Evolutionary conservation across 2,113 vertebrate species (phyloP), one percentile per base, ranked within the genome.

Genomic region (Psammodynastes pulverulentus): DNA sequence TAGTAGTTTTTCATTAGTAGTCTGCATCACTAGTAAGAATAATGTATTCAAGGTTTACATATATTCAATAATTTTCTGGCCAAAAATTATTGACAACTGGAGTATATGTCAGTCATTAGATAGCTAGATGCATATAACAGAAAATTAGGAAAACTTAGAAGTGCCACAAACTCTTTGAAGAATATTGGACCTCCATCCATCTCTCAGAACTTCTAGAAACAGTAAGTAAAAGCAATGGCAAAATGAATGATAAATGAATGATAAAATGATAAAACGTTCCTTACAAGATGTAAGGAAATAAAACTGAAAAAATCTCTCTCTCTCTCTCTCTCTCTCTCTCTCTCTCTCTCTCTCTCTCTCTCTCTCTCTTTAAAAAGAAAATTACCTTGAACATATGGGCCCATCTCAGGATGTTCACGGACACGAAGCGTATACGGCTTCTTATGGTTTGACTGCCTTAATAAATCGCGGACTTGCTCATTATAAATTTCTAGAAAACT

Each of bases 401-500:
- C 99, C 94, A 98, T 99, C 90, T 99, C 98, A 9, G 99, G 98
- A 79, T 97, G 96, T 0, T 97, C 95, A 48, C 97, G 95, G 2
- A 95, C 95, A 51, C 97, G 97, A 39, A 98, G 96, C 0, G 97
- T 97, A 6, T 97, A 97, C 53, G 98, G 98, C 91, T 98, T 99
- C 95, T 98, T 99, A 95, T 95, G 95, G 90, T 98, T 98, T 46
- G 98, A 96, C 52, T 96, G 96, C 52, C 97, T 97, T 87, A 99
- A 95, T 90, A 99, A 95, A 96, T 99, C 99, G 86, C 99, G 97
- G 2, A 99, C 99, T 0, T 98, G 98, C 94, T 99, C 99, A 0
- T 99, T 99, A 93, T 99, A 99, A 96, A 99, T 99, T 98, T 99
- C 99, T 93, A 99, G 97, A 95, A 99, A 99, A 96, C 99, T 99